Evolutionary conservation across 2,888 invertebrate species (phyloP).

Genomic region (Phymatocera aterrima): DNA sequence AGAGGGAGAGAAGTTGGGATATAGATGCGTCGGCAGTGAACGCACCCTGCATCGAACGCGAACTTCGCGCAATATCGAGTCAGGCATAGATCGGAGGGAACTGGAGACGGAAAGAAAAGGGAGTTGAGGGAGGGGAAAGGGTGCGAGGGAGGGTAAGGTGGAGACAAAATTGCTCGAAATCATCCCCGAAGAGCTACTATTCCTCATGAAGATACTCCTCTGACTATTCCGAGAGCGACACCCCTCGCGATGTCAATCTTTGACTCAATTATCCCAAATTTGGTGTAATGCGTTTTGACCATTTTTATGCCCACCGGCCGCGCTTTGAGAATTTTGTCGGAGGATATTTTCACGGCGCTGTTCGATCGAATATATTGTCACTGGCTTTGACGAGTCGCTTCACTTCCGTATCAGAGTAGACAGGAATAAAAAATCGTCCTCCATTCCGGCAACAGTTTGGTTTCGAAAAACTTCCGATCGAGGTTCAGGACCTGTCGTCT

Average conservation of each 20-base stretch:
- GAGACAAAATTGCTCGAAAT: slow-evolving; percentile 42
- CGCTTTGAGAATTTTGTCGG: background rate
- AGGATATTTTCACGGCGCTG: background rate
- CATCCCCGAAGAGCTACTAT: slow-evolving; percentile 38
- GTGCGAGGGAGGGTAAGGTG: slow-evolving; percentile 44
- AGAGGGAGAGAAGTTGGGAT: slow-evolving; percentile 40
- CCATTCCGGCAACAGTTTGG: too few species aligned
- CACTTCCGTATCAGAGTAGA: too few species aligned
- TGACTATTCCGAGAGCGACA: slow-evolving; percentile 1
- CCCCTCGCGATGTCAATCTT: slow-evolving; percentile 23
- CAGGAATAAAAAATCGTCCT: too few species aligned
- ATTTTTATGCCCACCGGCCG: too few species aligned
- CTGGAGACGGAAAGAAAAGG: slow-evolving; percentile 8
- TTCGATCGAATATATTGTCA: background rate
- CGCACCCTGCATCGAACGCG: slow-evolving; percentile 42
- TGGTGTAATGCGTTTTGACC: background rate
- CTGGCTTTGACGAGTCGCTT: too few species aligned
- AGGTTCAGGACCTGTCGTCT: too few species aligned
- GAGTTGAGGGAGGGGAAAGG: slow-evolving; percentile 38
- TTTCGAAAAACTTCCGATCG: too few species aligned
- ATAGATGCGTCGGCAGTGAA: slow-evolving; percentile 43
- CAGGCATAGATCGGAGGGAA: background rate
- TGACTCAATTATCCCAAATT: slow-evolving; percentile 31
- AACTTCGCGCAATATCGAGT: slow-evolving; percentile 35
- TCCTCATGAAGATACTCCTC: background rate